Base-by-base conservation (phyloP, 1,140 invertebrate species). In the Dendrolimus punctatus region DNA sequence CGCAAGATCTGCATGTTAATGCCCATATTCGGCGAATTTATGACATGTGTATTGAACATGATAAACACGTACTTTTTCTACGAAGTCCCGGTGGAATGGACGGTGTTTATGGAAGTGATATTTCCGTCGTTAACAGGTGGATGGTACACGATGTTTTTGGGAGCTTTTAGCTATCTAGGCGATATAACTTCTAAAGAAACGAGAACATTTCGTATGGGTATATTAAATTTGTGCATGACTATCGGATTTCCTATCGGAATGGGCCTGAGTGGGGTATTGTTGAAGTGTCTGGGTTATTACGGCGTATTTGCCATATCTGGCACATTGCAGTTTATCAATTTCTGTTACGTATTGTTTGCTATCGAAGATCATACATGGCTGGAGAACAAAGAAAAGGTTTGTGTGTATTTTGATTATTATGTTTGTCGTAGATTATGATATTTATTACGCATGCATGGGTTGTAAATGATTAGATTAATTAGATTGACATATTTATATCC, bases 121-220 rank as follows among this genome's bases (percentile, higher is more conserved):
- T 94, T 44, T 90, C 93, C 93, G 1, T 91, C 92, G 0, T 64
- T 97, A 0, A 93, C 94, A 2, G 94, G 94, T 2, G 95, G 95
- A 4, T 95, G 93, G 91, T 94, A 95, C 64, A 94, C 94, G 38
- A 93, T 96, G 90, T 91, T 96, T 58, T 94, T 97, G 89, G 93
- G 93, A 2, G 91, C 93, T 8, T 97, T 95, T 76, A 96, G 95
- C 70, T 97, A 96, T 71, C 92, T 97, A 42, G 93, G 92, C 2
- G 95, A 97, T 70, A 92, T 96, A 9, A 96, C 95, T 0, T 92
- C 92, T 2, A 90, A 92, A 49, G 91, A 94, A 66, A 93, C 91
- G 37, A 90, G 95, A 57, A 97, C 95, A 0, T 87, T 95, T 7
- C 83, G 95, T 49, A 93, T 97, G 57, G 95, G 94, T 2, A 91